Conservation (phyloP, 2,797 vertebrate species). For the Tarsius wallacei region DNA sequence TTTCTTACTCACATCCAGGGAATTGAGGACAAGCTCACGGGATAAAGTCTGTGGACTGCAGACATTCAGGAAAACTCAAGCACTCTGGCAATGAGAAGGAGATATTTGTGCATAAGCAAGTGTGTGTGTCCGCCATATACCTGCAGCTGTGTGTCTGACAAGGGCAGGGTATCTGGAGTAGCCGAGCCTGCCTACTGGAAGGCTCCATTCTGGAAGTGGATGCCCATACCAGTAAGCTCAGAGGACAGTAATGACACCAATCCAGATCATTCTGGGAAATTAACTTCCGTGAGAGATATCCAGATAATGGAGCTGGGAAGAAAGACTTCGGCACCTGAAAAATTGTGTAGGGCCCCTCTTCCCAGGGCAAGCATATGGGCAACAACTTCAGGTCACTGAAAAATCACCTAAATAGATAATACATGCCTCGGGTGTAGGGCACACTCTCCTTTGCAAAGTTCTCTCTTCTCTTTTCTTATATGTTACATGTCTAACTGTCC, state of each 20-base stretch:
- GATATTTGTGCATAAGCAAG: not conserved
- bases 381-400: not conserved
- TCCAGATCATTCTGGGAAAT: constrained; percentile 72
- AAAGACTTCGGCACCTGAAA: not conserved
- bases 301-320: constrained; percentile 57
- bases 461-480: not conserved
- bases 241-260: constrained; percentile 45
- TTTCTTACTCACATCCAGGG: not conserved
- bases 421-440: accelerated
- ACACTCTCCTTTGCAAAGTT: not conserved
- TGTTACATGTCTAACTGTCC: not conserved
- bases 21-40: not conserved
- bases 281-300: constrained; percentile 47
- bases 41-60: not conserved
- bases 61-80: constrained; percentile 29
- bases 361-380: not conserved
- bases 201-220: not conserved
- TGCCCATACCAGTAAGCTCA: constrained; percentile 54
- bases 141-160: not conserved
- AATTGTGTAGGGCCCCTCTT: not conserved
- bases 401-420: not conserved
- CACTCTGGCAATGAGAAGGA: not conserved
- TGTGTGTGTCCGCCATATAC: not conserved
- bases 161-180: not conserved
- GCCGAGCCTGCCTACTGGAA: not conserved